Conservation (phyloP, 2,888 invertebrate genomes). For the Deilephila elpenor region DNA sequence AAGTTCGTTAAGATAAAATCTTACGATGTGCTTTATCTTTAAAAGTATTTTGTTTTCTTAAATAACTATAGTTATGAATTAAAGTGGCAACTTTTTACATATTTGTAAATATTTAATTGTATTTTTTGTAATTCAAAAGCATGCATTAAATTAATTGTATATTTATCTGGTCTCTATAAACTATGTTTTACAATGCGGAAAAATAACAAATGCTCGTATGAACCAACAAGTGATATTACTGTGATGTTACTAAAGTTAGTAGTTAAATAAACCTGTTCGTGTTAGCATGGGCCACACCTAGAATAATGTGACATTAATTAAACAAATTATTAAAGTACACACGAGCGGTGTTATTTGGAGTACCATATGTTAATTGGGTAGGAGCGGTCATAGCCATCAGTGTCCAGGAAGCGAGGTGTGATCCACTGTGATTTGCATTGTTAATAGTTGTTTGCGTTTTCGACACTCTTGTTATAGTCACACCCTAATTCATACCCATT, state of each 20-base stretch:
- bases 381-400: neutral
- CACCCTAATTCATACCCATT: neutral
- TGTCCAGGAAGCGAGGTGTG: slow-evolving; percentile 19
- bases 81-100: too few species aligned
- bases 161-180: too few species aligned
- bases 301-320: slow-evolving; percentile 2
- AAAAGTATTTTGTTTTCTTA: too few species aligned
- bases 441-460: neutral
- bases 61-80: too few species aligned
- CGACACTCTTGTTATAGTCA: neutral
- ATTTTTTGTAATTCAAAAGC: too few species aligned
- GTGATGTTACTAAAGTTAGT: neutral
- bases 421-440: slow-evolving; percentile 15
- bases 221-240: too few species aligned
- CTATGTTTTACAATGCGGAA: too few species aligned
- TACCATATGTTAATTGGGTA: slow-evolving; percentile 9
- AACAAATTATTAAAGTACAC: neutral
- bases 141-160: too few species aligned
- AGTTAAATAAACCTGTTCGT: neutral
- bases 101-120: too few species aligned
- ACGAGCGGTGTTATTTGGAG: neutral
- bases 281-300: neutral
- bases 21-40: too few species aligned
- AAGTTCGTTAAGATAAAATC: too few species aligned
- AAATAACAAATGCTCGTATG: too few species aligned